Base-by-base conservation (phyloP, 2,797 vertebrate species). In the Limosa lapponica region DNA sequence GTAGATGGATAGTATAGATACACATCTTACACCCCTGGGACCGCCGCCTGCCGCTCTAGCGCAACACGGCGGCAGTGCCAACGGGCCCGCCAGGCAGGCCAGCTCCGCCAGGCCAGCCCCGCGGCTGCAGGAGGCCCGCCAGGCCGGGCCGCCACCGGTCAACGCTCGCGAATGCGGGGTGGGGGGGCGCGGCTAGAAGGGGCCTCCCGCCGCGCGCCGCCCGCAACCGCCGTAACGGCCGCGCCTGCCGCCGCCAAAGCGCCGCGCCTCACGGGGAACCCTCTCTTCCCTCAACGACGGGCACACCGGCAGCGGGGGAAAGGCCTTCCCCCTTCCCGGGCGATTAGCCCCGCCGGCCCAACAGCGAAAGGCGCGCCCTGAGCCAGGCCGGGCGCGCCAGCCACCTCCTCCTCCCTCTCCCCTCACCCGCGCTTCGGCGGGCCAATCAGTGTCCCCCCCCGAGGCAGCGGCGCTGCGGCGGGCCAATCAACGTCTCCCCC, bases 21-120 rank as follows among this genome's bases (percentile, higher is more conserved):
- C 23, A 24, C 48, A 7, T 4, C 55, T 22, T 4, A 11, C 20
- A 4, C 4, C 0, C 4, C 34, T 8, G 5, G 6, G 17, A 2
- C 16, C 1, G 8, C 13, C 0, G 32, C 32, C 22, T 0, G 22
- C 3, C 18, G 23, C 23, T 5, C 4, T 15, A 7, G 25, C 12
- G n/a, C 17, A 13, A 12, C 30, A 11, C 16, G 17, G 34, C 54
- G 28, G 22, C 13, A 27, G 27, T 1, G 18, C 27, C 22, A 8
- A 17, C 4, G 3, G 24, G 59, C 14, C 54, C 10, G 58, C 8
- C 43, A 43, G 43, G 7, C 43, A 13, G 41, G 41, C 7, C 43
- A 12, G 30, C 44, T 11, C n/a, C 13, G 4, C 11, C 22, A 10
- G 30, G 51, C 22, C 54, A 16, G 37, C 41, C 36, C 51, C 13